Evolutionary conservation across 2,888 invertebrate genomes (phyloP).

Genomic region (Cancer borealis): DNA sequence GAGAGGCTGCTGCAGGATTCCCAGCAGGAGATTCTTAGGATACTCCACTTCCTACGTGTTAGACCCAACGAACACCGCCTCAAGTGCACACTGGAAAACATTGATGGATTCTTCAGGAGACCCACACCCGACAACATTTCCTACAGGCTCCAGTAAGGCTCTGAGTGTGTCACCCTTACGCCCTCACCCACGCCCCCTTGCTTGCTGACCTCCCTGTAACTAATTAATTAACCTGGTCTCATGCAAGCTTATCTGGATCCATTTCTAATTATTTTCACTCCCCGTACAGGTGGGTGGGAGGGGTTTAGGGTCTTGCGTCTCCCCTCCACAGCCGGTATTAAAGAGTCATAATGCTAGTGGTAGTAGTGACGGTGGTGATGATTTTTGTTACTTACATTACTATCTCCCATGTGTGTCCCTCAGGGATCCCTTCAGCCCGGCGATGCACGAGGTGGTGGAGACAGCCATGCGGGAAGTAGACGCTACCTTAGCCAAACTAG

Average conservation of each 20-base stretch:
- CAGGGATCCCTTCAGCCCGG: conserved; percentile 68
- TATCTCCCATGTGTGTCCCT: not conserved
- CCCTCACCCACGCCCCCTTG: not conserved
- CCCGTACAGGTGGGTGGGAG: not conserved
- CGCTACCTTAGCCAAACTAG: conserved; percentile 32
- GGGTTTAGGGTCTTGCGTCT: not conserved
- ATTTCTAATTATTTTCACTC: not conserved
- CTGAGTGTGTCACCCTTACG: not conserved
- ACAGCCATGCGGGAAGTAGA: conserved; percentile 61
- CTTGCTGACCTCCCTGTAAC: not conserved
- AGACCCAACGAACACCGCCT: conserved; percentile 54
- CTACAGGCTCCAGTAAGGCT: conserved; percentile 67
- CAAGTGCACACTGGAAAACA: conserved; percentile 62
- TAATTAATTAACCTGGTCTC: not conserved
- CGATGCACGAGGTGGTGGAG: conserved; percentile 65
- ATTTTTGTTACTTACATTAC: not conserved
- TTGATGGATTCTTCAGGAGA: conserved; percentile 71
- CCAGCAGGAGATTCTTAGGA: conserved; percentile 52
- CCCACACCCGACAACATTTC: conserved; percentile 55
- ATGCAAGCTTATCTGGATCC: not conserved
- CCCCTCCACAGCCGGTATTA: not conserved
- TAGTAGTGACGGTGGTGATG: not conserved
- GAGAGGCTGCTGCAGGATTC: conserved; percentile 66
- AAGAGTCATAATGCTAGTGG: not conserved
- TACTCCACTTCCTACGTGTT: conserved; percentile 67